A percentile compares a stretch with the other conserved stretches of the same genome.
Conservation (phyloP, 2,888 invertebrate species). For the Tigriopus californicus region DNA sequence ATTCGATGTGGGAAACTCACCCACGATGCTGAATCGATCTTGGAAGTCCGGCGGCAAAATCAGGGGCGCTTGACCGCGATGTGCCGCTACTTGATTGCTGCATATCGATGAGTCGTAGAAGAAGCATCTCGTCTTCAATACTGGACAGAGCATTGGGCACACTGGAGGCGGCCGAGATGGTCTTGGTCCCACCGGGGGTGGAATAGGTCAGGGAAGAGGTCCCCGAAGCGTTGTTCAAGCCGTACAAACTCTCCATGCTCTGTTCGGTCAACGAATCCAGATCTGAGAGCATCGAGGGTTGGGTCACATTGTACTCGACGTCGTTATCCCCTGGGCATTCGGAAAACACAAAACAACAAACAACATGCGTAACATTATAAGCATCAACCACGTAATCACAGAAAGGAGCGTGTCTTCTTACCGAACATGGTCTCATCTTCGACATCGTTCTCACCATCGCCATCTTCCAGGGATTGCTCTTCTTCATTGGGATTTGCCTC, state of each 20-base stretch:
- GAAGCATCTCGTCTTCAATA: not conserved
- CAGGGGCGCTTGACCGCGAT: too few relatives aligned
- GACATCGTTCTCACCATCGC: conserved; percentile 59
- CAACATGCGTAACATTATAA: too few relatives aligned
- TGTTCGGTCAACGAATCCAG: conserved; percentile 19
- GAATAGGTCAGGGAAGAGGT: not conserved
- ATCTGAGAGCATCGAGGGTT: conserved; percentile 16
- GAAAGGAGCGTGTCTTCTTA: conserved; percentile 20
- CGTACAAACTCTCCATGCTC: not conserved
- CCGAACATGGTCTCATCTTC: conserved; percentile 56
- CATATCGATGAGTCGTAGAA: not conserved
- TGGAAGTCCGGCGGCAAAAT: too few relatives aligned
- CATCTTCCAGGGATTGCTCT: not conserved
- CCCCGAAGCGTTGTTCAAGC: not conserved
- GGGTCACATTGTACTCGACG: not conserved
- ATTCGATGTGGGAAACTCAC: too few relatives aligned
- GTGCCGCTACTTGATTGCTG: too few relatives aligned
- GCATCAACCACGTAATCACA: too few relatives aligned
- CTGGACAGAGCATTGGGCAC: not conserved
- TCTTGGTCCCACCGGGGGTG: not conserved
- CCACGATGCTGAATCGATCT: too few relatives aligned
- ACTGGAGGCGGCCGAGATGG: not conserved
- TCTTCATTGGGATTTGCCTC: not conserved
- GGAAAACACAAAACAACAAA: too few relatives aligned
- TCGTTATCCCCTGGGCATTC: not conserved